Evolutionary conservation across 2,797 vertebrate genomes (phyloP), one percentile per base, ranked within the genome.

Genomic region (Sebastes baramenuke): DNA sequence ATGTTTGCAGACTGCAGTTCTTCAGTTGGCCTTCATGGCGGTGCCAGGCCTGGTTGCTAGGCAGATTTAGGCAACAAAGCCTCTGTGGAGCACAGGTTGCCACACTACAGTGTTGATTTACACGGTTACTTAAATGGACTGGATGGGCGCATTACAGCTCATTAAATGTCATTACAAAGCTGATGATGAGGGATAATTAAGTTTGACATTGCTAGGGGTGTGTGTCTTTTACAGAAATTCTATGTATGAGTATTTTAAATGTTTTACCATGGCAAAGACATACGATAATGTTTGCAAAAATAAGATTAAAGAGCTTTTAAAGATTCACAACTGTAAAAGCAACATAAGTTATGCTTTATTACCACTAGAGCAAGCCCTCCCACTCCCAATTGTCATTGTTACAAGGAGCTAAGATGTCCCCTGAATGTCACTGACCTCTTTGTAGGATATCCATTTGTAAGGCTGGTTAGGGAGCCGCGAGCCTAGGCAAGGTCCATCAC

Each of bases 401-500:
- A 42, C 1, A 14, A 16, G 5, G 22, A 69, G 24, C 75, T 34
- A 10, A 54, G 11, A 32, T 1, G 25, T n/a, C 8, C 7, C 11
- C 32, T 59, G 42, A 36, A 18, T 4, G 22, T 10, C 65, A 79
- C 97, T 95, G 56, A 99, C 98, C 97, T 99, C 98, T 94, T 96
- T 98, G 92, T 99, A 99, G 67, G 98, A 97, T 30, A 99, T 86
- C 98, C 98, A 99, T 90, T 97, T 97, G 90, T 99, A 99, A 83
- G 98, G 98, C 92, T 98, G 97, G 88, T 97, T 97, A 30, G 98
- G 97, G 77, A 97, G 97, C 82, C 98, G 96, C 55, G 97, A 99
- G 77, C 98, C 98, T 83, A 99, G 93, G 86, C 97, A 99, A 4
- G 98, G 98, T 58, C 97, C 98, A 13, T 99, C 95, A 72, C 96